phyloP scores from a whole-genome alignment of 2,113 vertebrate species.

The Apistogramma diplotaenia region DNA sequence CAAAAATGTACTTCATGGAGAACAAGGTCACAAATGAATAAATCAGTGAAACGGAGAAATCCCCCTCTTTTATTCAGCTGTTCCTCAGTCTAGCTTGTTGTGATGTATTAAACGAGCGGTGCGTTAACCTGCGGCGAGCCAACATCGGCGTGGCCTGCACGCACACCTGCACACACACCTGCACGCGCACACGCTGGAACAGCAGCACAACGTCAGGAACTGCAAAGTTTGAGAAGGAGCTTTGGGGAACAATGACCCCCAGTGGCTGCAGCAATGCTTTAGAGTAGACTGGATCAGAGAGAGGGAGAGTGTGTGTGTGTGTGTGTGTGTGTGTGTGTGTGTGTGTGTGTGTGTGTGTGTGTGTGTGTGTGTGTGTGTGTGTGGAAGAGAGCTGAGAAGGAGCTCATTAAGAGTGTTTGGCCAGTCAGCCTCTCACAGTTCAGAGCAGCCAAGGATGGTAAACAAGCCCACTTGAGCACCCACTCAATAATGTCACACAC shows the following conservation, averaged over 20 bases:
- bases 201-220: neutral
- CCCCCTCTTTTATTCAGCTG: neutral
- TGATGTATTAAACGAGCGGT: slow-evolving; percentile 13
- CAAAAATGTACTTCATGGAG: slow-evolving; percentile 1
- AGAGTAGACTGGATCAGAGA: neutral
- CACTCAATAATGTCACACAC: slow-evolving; percentile 19
- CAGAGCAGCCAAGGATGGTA: slow-evolving; percentile 44
- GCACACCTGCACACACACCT: neutral
- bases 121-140: slow-evolving; percentile 15
- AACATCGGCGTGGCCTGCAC: neutral
- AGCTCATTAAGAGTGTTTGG: slow-evolving; percentile 58
- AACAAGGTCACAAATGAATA: slow-evolving; percentile 38
- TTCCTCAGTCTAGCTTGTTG: neutral
- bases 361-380: neutral
- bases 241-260: slow-evolving; percentile 68
- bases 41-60: slow-evolving; percentile 18
- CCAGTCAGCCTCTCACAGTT: slow-evolving; percentile 41
- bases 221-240: slow-evolving; percentile 15
- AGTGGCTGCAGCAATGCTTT: slow-evolving; percentile 54
- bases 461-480: slow-evolving; percentile 44
- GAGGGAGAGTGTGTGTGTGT: neutral
- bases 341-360: slow-evolving; percentile 12
- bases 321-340: neutral
- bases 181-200: neutral
- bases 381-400: neutral